These are phyloP conservation scores for Artemisiospiza belli DNA, from an alignment of 2,113 vertebrate species.

Conservation along the genomic window DNA sequence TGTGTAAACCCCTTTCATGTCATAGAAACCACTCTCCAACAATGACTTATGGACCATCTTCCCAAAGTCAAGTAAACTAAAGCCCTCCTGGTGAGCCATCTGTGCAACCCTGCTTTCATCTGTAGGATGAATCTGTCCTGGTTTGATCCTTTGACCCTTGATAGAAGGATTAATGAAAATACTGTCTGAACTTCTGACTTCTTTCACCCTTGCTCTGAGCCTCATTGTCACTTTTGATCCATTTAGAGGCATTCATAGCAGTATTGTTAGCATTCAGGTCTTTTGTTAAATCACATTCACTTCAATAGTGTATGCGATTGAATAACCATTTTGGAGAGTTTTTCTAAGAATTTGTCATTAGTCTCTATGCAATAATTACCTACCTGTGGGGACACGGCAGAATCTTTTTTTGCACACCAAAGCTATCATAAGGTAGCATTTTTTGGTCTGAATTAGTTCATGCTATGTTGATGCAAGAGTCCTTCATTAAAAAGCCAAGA, in stretches of 20 bases:
- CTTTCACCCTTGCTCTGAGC: background rate
- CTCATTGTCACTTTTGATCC: slow-evolving; percentile 24
- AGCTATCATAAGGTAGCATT: background rate
- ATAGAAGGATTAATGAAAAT: slow-evolving; percentile 47
- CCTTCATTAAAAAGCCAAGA: background rate
- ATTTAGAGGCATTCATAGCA: slow-evolving; percentile 12
- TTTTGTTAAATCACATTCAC: background rate
- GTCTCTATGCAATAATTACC: background rate
- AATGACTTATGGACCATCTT: background rate
- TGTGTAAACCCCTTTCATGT: background rate
- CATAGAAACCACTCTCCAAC: background rate
- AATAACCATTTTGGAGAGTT: background rate
- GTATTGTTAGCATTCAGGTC: background rate
- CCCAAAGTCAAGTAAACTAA: slow-evolving; percentile 7
- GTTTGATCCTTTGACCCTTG: slow-evolving; percentile 25
- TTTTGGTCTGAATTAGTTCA: background rate
- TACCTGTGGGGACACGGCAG: background rate
- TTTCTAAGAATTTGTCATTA: background rate
- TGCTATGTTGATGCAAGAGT: background rate
- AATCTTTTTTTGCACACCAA: background rate
- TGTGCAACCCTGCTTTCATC: slow-evolving; percentile 13
- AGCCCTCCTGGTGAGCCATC: background rate
- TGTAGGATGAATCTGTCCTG: slow-evolving; percentile 11
- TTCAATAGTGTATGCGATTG: background rate
- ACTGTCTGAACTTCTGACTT: slow-evolving; percentile 20